Percentiles rank a stretch among this genome's conserved stretches.
phyloP scores from a whole-genome alignment of 1,140 invertebrate genomes.

The Forficula auricularia region DNA sequence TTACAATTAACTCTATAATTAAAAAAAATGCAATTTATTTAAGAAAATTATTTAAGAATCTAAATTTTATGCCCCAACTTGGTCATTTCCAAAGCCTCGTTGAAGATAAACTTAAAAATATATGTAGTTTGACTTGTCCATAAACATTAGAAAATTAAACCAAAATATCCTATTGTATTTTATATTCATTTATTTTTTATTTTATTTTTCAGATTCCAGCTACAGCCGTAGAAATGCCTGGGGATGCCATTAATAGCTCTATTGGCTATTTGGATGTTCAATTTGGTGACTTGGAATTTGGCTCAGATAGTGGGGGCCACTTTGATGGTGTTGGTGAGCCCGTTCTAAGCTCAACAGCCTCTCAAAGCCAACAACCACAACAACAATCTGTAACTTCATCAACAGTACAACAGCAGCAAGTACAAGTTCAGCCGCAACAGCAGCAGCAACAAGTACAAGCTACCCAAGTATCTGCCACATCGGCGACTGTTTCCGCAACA shows the following conservation, averaged over 20 bases:
- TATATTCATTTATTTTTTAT: not conserved
- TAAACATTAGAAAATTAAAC: not conserved
- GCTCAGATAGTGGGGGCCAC: slow-evolving; percentile 38
- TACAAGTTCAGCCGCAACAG: slow-evolving; percentile 13
- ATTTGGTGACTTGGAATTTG: slow-evolving; percentile 81
- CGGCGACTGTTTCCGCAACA: no score
- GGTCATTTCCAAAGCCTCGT: not conserved
- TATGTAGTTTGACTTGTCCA: not conserved
- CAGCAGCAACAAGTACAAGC: slow-evolving; percentile 4
- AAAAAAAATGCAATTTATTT: no score
- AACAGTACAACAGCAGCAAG: slow-evolving; percentile 17
- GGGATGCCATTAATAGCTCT: slow-evolving; percentile 47
- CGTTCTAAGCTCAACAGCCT: no score
- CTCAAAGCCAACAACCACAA: not conserved
- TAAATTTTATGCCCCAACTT: no score
- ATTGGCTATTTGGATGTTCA: slow-evolving; percentile 78
- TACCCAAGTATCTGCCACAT: not conserved
- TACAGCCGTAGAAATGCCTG: slow-evolving; percentile 88
- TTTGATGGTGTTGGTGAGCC: slow-evolving; percentile 22
- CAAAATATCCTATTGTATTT: no score
- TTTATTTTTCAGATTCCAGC: slow-evolving; percentile 55
- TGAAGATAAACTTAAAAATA: not conserved
- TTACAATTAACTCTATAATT: no score
- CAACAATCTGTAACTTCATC: slow-evolving; percentile 14
- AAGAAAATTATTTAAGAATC: no score